Evolutionary conservation across 2,113 vertebrate genomes (phyloP), one percentile per base, ranked within the genome.

Genomic region (Pteruthius melanotis): DNA sequence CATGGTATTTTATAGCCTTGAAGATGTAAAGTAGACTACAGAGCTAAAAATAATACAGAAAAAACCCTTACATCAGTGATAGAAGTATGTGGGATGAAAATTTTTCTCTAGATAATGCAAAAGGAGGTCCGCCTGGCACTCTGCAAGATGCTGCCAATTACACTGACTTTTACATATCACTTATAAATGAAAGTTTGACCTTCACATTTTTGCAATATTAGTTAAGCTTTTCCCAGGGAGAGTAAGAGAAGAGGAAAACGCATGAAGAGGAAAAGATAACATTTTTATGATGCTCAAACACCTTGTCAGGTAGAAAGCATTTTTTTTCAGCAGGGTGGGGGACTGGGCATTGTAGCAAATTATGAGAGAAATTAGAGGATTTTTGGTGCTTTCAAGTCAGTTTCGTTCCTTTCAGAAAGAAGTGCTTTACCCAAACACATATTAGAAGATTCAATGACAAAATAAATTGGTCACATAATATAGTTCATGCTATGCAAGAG

Each of bases 131-230:
- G 70, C 70, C 13, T 64, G 42, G 44, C 22, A 84, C n/a, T 39
- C 35, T 85, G 87, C 28, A 89, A 21, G 13, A 47, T 91, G 53
- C n/a, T 96, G 56, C n/a, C 81, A 74, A 63, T 45, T 90, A 57
- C 54, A 35, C 18, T 83, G 81, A 89, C 59, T 89, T 96, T 93
- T 84, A 72, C 91, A 95, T 94, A 84, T 18, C 8, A 85, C 61
- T 94, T 93, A 86, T 76, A 93, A 95, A 94, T 91, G 78, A 87
- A 96, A 96, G 17, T 66, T 78, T 95, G 83, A 96, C 82, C 71
- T 97, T 96, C 68, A 87, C 22, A 69, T 87, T 90, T 97, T 80
- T 68, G 15, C 15, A 90, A 35, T 18, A 1, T 64, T 95, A 95
- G 94, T 90, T 85, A 97, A 71, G 31, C 7, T 94, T 92, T 83